Percentiles rank a stretch among this genome's conserved stretches.
Conservation (phyloP, 2,888 invertebrate species). For the Gisinianus flammeolus region DNA sequence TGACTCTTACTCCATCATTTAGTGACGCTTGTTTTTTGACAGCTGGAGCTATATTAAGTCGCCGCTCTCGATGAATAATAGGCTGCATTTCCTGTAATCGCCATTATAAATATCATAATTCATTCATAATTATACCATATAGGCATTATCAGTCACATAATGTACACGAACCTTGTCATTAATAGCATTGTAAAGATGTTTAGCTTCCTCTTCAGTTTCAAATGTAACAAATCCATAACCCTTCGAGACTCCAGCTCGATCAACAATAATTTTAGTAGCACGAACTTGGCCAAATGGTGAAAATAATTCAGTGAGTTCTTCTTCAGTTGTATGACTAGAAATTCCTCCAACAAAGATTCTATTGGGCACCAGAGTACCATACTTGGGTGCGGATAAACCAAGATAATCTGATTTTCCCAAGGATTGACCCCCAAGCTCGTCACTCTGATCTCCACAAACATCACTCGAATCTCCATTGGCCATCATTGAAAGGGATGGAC, state of each 20-base stretch:
- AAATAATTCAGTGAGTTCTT: slow-evolving; percentile 88
- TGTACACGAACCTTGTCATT: slow-evolving; percentile 48
- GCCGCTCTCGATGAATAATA: slow-evolving; percentile 72
- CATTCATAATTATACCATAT: too few relatives aligned
- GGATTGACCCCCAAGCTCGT: slow-evolving; percentile 7
- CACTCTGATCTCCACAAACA: slow-evolving; percentile 31
- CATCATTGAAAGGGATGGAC: slow-evolving; percentile 27
- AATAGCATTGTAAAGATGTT: slow-evolving; percentile 60
- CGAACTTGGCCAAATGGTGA: slow-evolving; percentile 83
- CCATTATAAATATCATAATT: too few relatives aligned
- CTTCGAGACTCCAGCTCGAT: slow-evolving; percentile 92
- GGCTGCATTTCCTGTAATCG: slow-evolving; percentile 55
- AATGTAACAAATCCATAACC: slow-evolving; percentile 87
- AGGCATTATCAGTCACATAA: too few relatives aligned
- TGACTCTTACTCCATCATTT: slow-evolving; percentile 31
- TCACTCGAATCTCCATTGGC: slow-evolving; percentile 29
- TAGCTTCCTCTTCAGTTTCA: slow-evolving; percentile 85
- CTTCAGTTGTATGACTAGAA: slow-evolving; percentile 89
- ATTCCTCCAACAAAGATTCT: slow-evolving; percentile 97
- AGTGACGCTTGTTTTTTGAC: slow-evolving; percentile 76
- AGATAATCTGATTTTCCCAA: slow-evolving; percentile 16
- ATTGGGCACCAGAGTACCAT: slow-evolving; percentile 89
- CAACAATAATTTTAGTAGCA: slow-evolving; percentile 91
- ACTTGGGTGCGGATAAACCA: slow-evolving; percentile 30
- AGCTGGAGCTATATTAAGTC: slow-evolving; percentile 84